Conservation (phyloP, 2,797 vertebrate genomes). For the Phrynocephalus guinanensis region DNA sequence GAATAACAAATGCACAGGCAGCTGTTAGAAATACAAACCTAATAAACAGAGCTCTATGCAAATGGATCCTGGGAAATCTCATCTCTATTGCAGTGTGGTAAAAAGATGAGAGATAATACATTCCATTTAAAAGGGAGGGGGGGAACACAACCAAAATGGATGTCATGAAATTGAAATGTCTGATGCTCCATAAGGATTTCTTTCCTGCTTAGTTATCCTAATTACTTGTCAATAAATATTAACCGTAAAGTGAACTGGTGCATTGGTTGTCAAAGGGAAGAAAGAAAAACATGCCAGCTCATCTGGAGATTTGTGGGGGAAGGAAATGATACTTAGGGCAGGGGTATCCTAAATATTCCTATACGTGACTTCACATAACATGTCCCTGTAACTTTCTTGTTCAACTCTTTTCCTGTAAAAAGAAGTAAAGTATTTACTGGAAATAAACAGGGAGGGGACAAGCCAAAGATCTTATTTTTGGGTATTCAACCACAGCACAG, state of each 20-base stretch:
- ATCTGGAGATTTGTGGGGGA: neutral
- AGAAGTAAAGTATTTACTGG: neutral
- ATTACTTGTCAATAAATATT: constrained; percentile 28
- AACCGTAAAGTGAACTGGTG: constrained; percentile 6
- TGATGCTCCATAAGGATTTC: constrained; percentile 9
- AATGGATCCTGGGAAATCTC: constrained; percentile 9
- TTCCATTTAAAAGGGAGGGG: constrained; percentile 10
- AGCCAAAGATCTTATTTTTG: no score
- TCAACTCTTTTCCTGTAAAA: neutral
- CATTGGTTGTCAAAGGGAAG: neutral
- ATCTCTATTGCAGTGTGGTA: constrained; percentile 5
- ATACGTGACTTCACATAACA: neutral
- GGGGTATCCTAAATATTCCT: neutral
- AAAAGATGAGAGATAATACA: constrained; percentile 3
- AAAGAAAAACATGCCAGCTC: neutral
- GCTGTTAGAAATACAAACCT: constrained; percentile 19
- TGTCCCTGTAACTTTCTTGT: neutral
- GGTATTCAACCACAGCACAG: no score
- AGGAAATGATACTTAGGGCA: neutral
- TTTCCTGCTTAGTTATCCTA: neutral
- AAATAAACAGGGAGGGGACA: neutral
- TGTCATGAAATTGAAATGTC: constrained; percentile 4
- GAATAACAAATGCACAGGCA: constrained; percentile 12
- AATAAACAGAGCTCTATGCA: constrained; percentile 25
- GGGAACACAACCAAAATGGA: neutral